Evolutionary conservation across 1,140 invertebrate genomes (phyloP).

Genomic region (Asbolus verrucosus): DNA sequence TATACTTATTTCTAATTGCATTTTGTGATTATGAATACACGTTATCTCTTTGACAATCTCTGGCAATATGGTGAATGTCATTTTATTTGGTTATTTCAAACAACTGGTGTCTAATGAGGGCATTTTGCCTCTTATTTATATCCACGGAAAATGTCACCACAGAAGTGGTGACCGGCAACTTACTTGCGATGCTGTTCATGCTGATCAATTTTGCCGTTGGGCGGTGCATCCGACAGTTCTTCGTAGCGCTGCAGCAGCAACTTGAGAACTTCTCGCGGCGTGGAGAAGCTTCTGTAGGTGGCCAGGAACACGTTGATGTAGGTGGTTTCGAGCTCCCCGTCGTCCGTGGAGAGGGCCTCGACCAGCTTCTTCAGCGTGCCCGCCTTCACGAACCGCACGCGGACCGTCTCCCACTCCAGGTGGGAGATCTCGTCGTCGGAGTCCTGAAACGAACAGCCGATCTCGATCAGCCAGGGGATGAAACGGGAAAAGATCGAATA

Average conservation of each 20-base stretch:
- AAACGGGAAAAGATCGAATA: not conserved
- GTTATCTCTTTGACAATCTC: too few relatives aligned
- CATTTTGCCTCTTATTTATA: too few relatives aligned
- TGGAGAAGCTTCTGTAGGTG: slow-evolving; percentile 89
- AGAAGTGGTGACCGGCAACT: too few relatives aligned
- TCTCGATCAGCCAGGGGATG: not conserved
- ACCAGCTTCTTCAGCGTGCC: slow-evolving; percentile 95
- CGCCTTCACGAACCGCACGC: slow-evolving; percentile 94
- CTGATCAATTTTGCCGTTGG: slow-evolving; percentile 66
- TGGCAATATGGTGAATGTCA: too few relatives aligned
- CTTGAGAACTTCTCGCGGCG: slow-evolving; percentile 83
- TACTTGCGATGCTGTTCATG: slow-evolving; percentile 83
- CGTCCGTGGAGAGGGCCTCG: slow-evolving; percentile 91
- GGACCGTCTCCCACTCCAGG: slow-evolving; percentile 99
- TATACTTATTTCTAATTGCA: too few relatives aligned
- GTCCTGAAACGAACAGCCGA: slow-evolving; percentile 69
- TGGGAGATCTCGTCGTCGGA: slow-evolving; percentile 93
- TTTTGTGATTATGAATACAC: too few relatives aligned
- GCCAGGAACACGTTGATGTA: slow-evolving; percentile 98
- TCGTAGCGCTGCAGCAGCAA: slow-evolving; percentile 84
- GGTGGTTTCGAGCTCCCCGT: slow-evolving; percentile 96
- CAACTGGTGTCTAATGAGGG: too few relatives aligned
- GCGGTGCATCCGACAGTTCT: slow-evolving; percentile 66
- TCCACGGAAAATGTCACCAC: too few relatives aligned
- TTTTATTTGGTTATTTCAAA: too few relatives aligned